These are phyloP conservation scores for Oscheius sp. DNA, from an alignment of 2,888 invertebrate genomes.

Conservation along the genomic window DNA sequence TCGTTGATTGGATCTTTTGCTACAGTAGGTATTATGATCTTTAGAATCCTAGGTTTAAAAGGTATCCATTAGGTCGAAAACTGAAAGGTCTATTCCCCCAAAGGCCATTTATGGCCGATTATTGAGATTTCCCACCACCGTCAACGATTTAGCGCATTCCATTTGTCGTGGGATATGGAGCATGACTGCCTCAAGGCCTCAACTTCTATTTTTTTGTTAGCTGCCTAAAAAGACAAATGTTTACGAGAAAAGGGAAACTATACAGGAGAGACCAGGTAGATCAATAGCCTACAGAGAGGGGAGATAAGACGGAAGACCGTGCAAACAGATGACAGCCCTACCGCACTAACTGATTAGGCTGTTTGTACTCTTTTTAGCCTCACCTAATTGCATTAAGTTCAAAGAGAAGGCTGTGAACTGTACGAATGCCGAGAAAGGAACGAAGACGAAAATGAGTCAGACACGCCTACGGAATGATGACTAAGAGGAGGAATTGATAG, in stretches of 20 bases:
- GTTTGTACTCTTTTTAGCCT: neutral
- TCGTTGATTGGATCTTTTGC: no score
- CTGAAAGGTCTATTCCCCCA: no score
- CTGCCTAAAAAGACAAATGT: neutral
- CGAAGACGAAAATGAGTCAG: neutral
- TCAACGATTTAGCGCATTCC: no score
- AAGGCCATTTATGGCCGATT: no score
- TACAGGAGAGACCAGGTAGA: neutral
- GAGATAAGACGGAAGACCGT: conserved; percentile 1
- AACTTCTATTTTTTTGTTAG: neutral
- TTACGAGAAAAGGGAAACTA: neutral
- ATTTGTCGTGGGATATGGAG: no score
- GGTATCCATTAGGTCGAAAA: no score
- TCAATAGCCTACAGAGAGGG: conserved; percentile 15
- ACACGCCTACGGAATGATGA: neutral
- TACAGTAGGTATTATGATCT: no score
- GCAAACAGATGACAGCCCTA: conserved; percentile 17
- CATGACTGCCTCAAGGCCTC: neutral
- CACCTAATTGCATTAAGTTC: neutral
- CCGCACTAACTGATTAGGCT: conserved; percentile 18
- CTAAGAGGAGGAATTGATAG: neutral
- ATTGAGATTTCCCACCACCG: neutral
- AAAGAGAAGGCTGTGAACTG: neutral
- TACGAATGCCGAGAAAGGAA: neutral
- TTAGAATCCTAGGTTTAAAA: no score